Conservation (phyloP, 35 echinoderm and acorn worm genomes). For the Patiria miniata region DNA sequence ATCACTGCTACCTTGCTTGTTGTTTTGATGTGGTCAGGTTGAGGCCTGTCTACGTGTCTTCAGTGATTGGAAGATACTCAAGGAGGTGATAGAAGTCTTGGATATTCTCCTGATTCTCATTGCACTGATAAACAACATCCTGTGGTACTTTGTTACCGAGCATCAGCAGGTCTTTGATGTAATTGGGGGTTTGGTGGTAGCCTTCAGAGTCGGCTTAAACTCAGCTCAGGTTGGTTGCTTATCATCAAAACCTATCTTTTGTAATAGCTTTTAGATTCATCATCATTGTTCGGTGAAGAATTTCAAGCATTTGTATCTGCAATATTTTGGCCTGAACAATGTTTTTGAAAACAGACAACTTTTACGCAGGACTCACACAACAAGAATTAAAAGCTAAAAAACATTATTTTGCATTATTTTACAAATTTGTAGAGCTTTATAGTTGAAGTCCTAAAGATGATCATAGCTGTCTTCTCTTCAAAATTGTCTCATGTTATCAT, state of each 20-base stretch:
- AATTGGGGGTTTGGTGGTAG: constrained; percentile 72
- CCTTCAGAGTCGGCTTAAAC: constrained; percentile 88
- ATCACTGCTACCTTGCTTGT: too few species aligned
- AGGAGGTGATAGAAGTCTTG: constrained; percentile 79
- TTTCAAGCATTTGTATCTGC: neutral
- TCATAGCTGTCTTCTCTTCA: too few species aligned
- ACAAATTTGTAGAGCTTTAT: too few species aligned
- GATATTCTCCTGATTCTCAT: constrained; percentile 73
- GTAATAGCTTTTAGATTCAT: neutral
- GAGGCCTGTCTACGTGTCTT: constrained; percentile 77
- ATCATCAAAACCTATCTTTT: neutral
- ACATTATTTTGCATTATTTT: too few species aligned
- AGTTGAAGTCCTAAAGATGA: too few species aligned
- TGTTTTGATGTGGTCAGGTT: constrained; percentile 32
- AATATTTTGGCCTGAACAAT: too few species aligned
- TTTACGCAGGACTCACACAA: too few species aligned
- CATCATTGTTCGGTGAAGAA: neutral
- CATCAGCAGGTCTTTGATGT: constrained; percentile 59
- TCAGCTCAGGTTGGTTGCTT: constrained; percentile 78
- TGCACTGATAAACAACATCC: constrained; percentile 72
- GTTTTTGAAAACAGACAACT: too few species aligned
- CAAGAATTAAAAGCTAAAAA: too few species aligned
- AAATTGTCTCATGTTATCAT: too few species aligned
- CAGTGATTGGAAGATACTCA: constrained; percentile 56
- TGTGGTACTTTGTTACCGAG: constrained; percentile 52